Conservation (phyloP, 2,113 vertebrate genomes). For the Plecturocebus donacophilus region DNA sequence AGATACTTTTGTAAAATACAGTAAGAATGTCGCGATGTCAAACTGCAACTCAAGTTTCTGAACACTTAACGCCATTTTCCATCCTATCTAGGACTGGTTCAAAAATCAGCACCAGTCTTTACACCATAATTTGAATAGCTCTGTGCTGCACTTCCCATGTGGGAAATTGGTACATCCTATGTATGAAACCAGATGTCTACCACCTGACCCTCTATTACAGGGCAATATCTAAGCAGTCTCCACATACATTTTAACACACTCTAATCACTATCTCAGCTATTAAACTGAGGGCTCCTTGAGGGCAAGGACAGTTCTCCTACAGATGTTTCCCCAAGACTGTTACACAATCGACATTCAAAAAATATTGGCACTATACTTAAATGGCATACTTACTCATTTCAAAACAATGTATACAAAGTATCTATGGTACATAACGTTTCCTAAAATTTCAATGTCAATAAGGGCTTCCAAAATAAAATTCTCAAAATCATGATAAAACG, state of each 20-base stretch:
- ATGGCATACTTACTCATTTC: neutral
- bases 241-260: neutral
- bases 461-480: neutral
- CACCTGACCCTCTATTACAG: neutral
- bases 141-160: neutral
- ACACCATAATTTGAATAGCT: neutral
- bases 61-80: constrained; percentile 25
- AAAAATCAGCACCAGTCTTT: neutral
- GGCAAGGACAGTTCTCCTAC: neutral
- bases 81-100: neutral
- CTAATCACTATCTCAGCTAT: neutral
- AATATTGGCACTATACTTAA: neutral
- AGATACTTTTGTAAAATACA: neutral
- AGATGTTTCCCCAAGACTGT: neutral
- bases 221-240: neutral
- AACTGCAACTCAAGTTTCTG: neutral
- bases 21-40: neutral
- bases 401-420: neutral
- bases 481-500: constrained; percentile 37
- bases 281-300: neutral
- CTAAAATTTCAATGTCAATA: neutral
- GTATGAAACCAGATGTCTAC: neutral
- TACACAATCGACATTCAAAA: neutral
- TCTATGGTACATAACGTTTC: neutral
- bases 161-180: neutral